Conservation (phyloP, 2,113 vertebrate genomes). For the Cololabis saira region DNA sequence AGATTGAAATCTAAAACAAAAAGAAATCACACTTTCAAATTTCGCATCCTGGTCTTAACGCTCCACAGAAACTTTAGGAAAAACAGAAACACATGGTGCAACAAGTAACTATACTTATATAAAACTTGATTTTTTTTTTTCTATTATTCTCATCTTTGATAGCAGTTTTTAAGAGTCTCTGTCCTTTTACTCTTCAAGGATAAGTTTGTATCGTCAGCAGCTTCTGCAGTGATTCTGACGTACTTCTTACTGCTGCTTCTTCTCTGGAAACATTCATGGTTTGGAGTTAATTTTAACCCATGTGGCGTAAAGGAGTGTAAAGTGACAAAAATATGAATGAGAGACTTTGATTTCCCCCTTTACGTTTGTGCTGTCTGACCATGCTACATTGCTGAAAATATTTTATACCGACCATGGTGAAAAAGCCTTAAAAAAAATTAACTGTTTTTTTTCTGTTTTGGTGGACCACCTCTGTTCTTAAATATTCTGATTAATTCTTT, state of each 20-base stretch:
- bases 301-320: conserved; percentile 58
- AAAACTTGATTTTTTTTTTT: conserved; percentile 16
- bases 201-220: conserved; percentile 1
- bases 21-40: conserved; percentile 55
- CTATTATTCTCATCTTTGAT: background rate
- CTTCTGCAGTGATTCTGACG: conserved; percentile 6
- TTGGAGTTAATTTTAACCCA: conserved; percentile 48
- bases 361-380: conserved; percentile 38
- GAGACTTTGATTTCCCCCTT: background rate
- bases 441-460: too few relatives aligned
- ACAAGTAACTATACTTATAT: conserved; percentile 71
- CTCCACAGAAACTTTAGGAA: conserved; percentile 62
- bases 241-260: conserved; percentile 13
- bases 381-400: conserved; percentile 35
- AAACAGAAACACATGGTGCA: conserved; percentile 74
- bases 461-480: background rate
- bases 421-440: background rate
- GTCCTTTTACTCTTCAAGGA: conserved; percentile 31
- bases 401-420: conserved; percentile 1
- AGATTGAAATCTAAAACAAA: conserved; percentile 28
- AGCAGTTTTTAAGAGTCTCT: conserved; percentile 41
- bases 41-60: conserved; percentile 53
- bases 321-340: conserved; percentile 41
- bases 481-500: background rate
- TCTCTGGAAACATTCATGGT: conserved; percentile 57